Conservation (phyloP, 2,113 vertebrate genomes). For the Thryonomys swinderianus region DNA sequence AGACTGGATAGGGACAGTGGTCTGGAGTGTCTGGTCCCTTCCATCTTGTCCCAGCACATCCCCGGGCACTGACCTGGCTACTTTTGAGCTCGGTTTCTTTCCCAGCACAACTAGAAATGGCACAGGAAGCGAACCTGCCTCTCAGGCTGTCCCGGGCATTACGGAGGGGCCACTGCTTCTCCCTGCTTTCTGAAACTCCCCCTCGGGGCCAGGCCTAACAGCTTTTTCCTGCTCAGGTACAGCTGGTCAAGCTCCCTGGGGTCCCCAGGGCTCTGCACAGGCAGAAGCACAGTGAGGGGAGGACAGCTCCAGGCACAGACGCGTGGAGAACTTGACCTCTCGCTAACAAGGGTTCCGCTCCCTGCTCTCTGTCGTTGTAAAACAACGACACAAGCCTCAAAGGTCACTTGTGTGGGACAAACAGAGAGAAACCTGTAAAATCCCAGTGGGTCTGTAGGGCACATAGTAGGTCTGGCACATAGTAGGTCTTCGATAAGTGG, state of each 20-base stretch:
- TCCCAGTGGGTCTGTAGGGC: too few relatives aligned
- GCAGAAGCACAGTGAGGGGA: not conserved
- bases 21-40: not conserved
- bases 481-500: not conserved
- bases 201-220: not conserved
- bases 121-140: not conserved
- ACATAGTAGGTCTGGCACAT: not conserved
- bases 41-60: not conserved
- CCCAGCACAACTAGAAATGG: not conserved
- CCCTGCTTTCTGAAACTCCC: not conserved
- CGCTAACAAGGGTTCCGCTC: not conserved
- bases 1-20: fast-evolving
- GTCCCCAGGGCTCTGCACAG: not conserved
- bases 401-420: not conserved
- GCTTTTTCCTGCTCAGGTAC: not conserved
- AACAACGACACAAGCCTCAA: not conserved
- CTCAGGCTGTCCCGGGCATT: fast-evolving
- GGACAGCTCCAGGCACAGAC: not conserved
- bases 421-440: not conserved
- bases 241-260: not conserved
- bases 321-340: not conserved
- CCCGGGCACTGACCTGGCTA: not conserved
- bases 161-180: not conserved
- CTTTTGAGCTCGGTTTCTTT: not conserved
- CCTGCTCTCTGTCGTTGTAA: not conserved